phyloP scores from a whole-genome alignment of 2,888 invertebrate genomes.

The Erebia ligea region DNA sequence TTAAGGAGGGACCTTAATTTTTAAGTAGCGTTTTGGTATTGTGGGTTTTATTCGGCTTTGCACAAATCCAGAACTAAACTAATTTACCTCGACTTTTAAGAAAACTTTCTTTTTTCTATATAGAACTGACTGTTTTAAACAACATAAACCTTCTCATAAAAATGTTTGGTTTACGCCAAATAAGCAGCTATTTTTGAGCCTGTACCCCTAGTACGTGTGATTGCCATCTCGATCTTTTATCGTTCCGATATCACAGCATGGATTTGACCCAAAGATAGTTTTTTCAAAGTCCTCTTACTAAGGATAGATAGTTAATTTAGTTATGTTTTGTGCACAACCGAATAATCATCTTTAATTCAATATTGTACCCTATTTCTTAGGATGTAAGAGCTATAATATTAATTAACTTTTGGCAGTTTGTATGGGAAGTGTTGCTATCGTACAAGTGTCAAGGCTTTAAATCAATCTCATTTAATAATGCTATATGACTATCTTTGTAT shows the following conservation, averaged over 20 bases:
- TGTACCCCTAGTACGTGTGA: too few species aligned
- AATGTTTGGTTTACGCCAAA: too few species aligned
- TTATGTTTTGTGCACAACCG: slow-evolving; percentile 7
- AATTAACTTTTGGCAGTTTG: slow-evolving; percentile 40
- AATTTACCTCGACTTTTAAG: not conserved
- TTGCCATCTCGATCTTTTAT: too few species aligned
- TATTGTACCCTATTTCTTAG: slow-evolving; percentile 33
- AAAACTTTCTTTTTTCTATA: not conserved
- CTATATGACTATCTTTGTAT: not conserved
- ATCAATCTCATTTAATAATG: slow-evolving; percentile 5
- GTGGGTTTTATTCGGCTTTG: not conserved
- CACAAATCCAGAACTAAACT: not conserved
- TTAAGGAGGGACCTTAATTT: not conserved
- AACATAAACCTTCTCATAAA: too few species aligned
- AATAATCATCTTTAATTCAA: slow-evolving; percentile 4
- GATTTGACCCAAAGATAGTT: too few species aligned
- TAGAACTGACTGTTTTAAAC: not conserved
- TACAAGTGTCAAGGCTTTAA: slow-evolving; percentile 48
- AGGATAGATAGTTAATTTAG: slow-evolving; percentile 1
- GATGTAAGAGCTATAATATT: slow-evolving; percentile 38
- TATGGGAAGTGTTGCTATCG: slow-evolving; percentile 47
- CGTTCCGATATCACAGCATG: too few species aligned
- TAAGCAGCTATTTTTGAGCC: too few species aligned
- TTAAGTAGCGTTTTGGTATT: not conserved
- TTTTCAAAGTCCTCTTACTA: too few species aligned